Evolutionary conservation across 2,113 vertebrate species (phyloP).

Genomic region (Procavia capensis): DNA sequence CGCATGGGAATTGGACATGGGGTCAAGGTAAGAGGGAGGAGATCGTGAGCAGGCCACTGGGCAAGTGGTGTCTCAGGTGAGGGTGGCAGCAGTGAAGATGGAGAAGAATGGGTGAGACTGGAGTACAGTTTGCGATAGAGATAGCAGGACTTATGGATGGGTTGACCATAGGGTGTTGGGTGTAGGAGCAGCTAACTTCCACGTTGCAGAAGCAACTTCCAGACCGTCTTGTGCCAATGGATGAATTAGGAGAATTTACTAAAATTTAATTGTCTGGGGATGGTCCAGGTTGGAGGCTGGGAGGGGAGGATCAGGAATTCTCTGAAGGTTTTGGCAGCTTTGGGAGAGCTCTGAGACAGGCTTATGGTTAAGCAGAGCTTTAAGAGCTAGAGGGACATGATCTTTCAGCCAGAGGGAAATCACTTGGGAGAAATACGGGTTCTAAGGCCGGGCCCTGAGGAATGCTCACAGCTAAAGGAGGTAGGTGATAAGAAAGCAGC

Average conservation of each 20-base stretch:
- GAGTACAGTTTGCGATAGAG: not conserved
- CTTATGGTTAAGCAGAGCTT: not conserved
- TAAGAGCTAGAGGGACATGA: not conserved
- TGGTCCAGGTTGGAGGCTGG: not conserved
- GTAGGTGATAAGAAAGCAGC: not conserved
- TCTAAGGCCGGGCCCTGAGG: not conserved
- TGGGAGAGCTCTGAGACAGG: not conserved
- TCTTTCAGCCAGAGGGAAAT: not conserved
- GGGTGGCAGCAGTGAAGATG: not conserved
- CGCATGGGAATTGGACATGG: not conserved
- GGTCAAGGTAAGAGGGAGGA: not conserved
- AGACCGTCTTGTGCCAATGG: not conserved
- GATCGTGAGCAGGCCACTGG: not conserved
- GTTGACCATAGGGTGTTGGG: rapidly evolving
- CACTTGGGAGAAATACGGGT: not conserved
- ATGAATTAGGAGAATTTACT: not conserved
- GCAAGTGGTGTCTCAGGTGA: not conserved
- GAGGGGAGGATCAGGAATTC: not conserved
- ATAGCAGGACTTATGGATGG: not conserved
- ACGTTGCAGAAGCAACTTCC: not conserved
- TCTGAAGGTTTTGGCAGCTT: not conserved
- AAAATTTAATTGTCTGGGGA: not conserved
- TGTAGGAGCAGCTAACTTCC: not conserved
- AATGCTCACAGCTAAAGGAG: not conserved
- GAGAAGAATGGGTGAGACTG: not conserved